Conservation (phyloP, 2,888 invertebrate genomes). For the Acronicta leporina region DNA sequence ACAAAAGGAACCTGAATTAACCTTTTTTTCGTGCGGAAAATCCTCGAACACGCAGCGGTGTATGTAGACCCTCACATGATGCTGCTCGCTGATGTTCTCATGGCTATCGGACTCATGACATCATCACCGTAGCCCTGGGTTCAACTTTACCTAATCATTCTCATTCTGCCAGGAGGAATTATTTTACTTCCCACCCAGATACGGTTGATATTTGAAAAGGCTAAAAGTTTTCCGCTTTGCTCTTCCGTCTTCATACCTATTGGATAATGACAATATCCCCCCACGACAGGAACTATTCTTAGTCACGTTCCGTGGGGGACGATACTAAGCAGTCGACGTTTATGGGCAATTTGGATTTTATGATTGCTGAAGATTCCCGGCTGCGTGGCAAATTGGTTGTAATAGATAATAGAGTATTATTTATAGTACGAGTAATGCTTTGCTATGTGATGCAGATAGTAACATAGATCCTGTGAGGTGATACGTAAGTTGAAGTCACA, state of each 20-base stretch:
- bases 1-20: too few relatives aligned
- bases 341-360: constrained; percentile 36
- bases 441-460: constrained; percentile 2
- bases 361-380: constrained; percentile 22
- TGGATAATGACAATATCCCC: not conserved
- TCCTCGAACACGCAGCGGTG: too few relatives aligned
- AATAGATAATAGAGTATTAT: constrained; percentile 35
- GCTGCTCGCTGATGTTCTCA: too few relatives aligned
- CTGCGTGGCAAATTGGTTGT: constrained; percentile 23
- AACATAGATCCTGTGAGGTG: constrained; percentile 4
- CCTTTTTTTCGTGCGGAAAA: too few relatives aligned
- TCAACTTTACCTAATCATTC: too few relatives aligned
- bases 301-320: constrained; percentile 13
- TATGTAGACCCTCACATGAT: too few relatives aligned
- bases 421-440: constrained; percentile 19
- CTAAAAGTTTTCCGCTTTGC: not conserved
- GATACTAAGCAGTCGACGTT: constrained; percentile 5
- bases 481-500: not conserved
- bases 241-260: not conserved
- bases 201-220: not conserved
- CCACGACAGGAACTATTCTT: constrained; percentile 14
- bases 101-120: too few relatives aligned
- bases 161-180: too few relatives aligned
- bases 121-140: too few relatives aligned
- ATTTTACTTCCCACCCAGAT: too few relatives aligned